Percentiles rank a stretch among this genome's conserved stretches.
These are phyloP conservation scores for Dioctria linearis DNA, from an alignment of 2,888 invertebrate species.

Conservation along the genomic window DNA sequence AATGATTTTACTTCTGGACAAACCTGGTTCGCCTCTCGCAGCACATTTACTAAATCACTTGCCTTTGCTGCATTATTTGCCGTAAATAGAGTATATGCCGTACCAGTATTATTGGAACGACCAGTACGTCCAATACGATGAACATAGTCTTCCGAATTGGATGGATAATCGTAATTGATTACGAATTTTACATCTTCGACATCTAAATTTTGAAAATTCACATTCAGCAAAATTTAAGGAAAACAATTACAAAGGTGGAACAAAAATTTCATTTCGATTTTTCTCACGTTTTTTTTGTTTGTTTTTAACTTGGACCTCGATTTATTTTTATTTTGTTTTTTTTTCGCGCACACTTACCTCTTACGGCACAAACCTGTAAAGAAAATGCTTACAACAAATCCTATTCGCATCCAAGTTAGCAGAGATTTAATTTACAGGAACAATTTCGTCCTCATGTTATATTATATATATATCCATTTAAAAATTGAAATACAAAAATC, in stretches of 20 bases:
- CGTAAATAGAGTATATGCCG: constrained; percentile 97
- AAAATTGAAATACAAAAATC: constrained; percentile 24
- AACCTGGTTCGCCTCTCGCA: constrained; percentile 94
- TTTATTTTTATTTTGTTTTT: not conserved
- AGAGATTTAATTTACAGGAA: constrained; percentile 41
- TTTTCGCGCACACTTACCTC: constrained; percentile 29
- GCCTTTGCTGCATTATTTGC: constrained; percentile 92
- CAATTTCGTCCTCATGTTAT: constrained; percentile 14
- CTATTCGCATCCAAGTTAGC: constrained; percentile 23
- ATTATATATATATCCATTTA: constrained; percentile 16
- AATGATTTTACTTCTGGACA: constrained; percentile 54
- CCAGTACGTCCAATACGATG: constrained; percentile 95
- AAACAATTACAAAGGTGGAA: constrained; percentile 60
- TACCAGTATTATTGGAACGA: constrained; percentile 92
- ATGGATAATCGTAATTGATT: constrained; percentile 98
- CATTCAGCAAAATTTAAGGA: constrained; percentile 27
- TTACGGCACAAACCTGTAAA: constrained; percentile 25
- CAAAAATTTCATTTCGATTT: constrained; percentile 68
- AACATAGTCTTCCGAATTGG: constrained; percentile 97
- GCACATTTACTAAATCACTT: constrained; percentile 89
- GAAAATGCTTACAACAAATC: constrained; percentile 27
- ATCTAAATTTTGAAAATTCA: constrained; percentile 76
- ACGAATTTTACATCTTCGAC: constrained; percentile 99
- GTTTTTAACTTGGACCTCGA: constrained; percentile 71
- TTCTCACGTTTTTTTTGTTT: constrained; percentile 56